These are phyloP conservation scores for Fratercula arctica DNA, from an alignment of 2,797 vertebrate genomes.

Conservation along the genomic window DNA sequence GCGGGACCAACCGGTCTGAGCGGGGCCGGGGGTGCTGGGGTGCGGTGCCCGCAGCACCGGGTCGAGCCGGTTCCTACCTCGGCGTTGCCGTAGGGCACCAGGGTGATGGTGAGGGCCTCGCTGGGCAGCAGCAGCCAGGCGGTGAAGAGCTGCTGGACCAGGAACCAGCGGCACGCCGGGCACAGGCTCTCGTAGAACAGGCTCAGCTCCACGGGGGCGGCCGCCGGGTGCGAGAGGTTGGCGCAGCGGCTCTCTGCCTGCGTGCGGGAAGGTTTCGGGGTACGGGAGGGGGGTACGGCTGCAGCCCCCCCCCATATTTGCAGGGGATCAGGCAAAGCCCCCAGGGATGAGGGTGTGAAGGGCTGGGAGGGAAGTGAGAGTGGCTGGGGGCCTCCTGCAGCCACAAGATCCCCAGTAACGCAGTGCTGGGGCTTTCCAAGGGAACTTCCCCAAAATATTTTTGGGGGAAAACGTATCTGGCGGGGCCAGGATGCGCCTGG, in stretches of 20 bases:
- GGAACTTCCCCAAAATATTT: slow-evolving; percentile 28
- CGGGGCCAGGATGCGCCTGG: rapidly evolving
- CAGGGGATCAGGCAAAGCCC: neutral
- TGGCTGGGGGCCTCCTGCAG: rapidly evolving
- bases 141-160: slow-evolving; percentile 82
- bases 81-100: slow-evolving; percentile 90
- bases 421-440: neutral
- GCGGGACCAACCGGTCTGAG: neutral
- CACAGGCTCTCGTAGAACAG: slow-evolving; percentile 91
- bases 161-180: slow-evolving; percentile 79
- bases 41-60: rapidly evolving
- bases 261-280: neutral
- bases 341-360: neutral
- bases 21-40: rapidly evolving
- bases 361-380: slow-evolving; percentile 43
- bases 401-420: rapidly evolving
- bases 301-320: rapidly evolving
- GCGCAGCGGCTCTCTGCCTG: slow-evolving; percentile 82
- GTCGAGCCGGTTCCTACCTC: slow-evolving; percentile 68
- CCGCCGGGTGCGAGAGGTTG: neutral
- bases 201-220: slow-evolving; percentile 69
- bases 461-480: neutral
- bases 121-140: slow-evolving; percentile 83
- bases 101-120: slow-evolving; percentile 81
- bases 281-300: rapidly evolving